These are phyloP conservation scores for Montipora efflorescens DNA, from an alignment of 64 coral and sea anemone genomes.

Conservation along the genomic window DNA sequence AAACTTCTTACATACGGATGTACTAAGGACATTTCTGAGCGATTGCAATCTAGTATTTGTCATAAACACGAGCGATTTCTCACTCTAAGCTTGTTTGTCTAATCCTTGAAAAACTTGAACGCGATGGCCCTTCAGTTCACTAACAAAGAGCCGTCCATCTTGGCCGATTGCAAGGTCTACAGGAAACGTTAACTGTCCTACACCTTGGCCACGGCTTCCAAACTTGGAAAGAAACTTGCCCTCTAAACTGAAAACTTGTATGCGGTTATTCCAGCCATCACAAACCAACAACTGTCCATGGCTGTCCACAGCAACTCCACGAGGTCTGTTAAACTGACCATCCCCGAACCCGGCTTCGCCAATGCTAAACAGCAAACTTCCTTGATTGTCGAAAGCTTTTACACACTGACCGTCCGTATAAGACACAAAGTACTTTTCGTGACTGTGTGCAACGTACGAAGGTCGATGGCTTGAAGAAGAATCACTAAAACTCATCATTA, in stretches of 20 bases:
- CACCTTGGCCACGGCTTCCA: constrained; percentile 43
- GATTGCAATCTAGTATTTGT: neutral
- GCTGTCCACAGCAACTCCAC: constrained; percentile 50
- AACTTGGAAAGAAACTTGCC: constrained; percentile 59
- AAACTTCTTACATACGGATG: neutral
- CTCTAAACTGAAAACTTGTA: constrained; percentile 51
- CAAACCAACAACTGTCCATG: constrained; percentile 62
- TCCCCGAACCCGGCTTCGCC: constrained; percentile 22
- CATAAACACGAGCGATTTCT: neutral
- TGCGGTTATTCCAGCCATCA: constrained; percentile 65
- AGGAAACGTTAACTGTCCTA: constrained; percentile 45
- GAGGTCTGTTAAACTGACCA: constrained; percentile 64
- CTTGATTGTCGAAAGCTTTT: constrained; percentile 36
- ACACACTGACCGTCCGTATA: constrained; percentile 51
- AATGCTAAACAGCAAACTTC: constrained; percentile 11
- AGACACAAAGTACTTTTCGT: constrained; percentile 39
- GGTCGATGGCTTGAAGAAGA: neutral
- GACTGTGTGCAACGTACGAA: constrained; percentile 32
- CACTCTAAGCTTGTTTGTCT: constrained; percentile 20
- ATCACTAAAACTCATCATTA: constrained; percentile 6
- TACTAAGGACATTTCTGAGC: neutral
- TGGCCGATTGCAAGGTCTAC: constrained; percentile 26
- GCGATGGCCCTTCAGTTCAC: constrained; percentile 34
- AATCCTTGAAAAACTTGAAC: constrained; percentile 57
- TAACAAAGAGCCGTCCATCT: constrained; percentile 42